These are phyloP conservation scores for Hemicrepidius hirtus DNA, from an alignment of 2,888 invertebrate species.

Conservation along the genomic window DNA sequence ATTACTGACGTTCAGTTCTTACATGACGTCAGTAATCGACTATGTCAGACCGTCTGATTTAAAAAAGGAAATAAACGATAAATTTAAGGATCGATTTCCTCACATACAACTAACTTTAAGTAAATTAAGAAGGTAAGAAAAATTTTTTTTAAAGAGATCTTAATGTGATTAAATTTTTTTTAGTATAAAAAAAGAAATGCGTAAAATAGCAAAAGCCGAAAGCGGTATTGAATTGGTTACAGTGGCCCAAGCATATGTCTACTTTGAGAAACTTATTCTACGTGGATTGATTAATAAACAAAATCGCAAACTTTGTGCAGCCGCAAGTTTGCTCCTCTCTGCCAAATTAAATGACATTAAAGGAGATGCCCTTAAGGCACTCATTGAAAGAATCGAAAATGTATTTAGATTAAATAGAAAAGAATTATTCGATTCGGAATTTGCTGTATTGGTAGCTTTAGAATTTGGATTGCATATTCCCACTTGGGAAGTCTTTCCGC, in stretches of 20 bases:
- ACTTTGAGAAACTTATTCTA: constrained; percentile 96
- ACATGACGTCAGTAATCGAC: constrained; percentile 96
- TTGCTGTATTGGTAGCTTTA: constrained; percentile 94
- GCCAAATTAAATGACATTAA: constrained; percentile 98
- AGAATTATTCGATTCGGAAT: constrained; percentile 93
- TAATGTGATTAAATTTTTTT: constrained; percentile 56
- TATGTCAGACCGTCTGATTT: constrained; percentile 96
- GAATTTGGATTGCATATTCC: constrained; percentile 96
- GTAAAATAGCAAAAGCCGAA: constrained; percentile 91
- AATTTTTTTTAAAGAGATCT: too few species aligned
- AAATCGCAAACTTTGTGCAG: constrained; percentile 96
- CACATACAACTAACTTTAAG: constrained; percentile 95
- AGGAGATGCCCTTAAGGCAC: constrained; percentile 87
- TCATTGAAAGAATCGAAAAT: constrained; percentile 95
- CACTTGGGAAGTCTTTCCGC: constrained; percentile 93
- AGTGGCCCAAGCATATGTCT: constrained; percentile 98
- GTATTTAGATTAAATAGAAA: constrained; percentile 92
- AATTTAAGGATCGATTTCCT: constrained; percentile 96
- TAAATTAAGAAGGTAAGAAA: constrained; percentile 90
- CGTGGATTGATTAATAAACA: constrained; percentile 94
- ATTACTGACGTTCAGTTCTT: constrained; percentile 89
- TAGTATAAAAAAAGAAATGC: constrained; percentile 97
- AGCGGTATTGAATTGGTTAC: constrained; percentile 90
- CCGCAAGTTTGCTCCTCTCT: constrained; percentile 93
- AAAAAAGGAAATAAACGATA: constrained; percentile 97